A percentile compares a stretch with the other conserved stretches of the same genome.
These are phyloP conservation scores for Caenorhabditis becei DNA, from an alignment of 2,888 invertebrate genomes.

Conservation along the genomic window DNA sequence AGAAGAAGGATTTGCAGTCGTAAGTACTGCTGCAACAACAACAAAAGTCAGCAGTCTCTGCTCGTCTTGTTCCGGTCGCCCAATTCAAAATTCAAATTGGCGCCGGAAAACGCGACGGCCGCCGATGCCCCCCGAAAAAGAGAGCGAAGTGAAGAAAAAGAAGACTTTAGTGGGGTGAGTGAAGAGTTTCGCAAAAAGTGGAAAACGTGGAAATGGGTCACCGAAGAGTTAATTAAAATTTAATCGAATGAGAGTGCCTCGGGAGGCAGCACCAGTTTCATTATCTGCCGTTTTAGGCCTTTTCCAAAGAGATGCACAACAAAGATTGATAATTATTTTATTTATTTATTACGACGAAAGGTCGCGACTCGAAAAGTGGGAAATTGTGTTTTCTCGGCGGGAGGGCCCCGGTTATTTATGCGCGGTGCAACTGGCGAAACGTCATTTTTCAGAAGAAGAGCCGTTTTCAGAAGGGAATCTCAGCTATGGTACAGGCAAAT, in stretches of 20 bases:
- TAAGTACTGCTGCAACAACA: constrained; percentile 15
- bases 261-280: not conserved
- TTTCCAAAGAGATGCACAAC: not conserved
- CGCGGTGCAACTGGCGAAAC: too few species aligned
- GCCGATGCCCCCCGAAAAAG: constrained; percentile 1
- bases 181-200: not conserved
- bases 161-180: not conserved
- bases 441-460: too few species aligned
- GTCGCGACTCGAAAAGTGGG: not conserved
- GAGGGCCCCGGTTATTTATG: not conserved
- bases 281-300: not conserved
- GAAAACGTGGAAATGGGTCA: too few species aligned
- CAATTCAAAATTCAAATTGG: constrained; percentile 64
- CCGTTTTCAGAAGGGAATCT: too few species aligned
- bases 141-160: not conserved
- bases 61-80: constrained; percentile 45
- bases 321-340: constrained; percentile 15
- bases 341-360: constrained; percentile 9
- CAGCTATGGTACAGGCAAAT: too few species aligned
- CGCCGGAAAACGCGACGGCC: constrained; percentile 55
- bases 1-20: constrained; percentile 11
- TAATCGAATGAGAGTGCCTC: constrained; percentile 29
- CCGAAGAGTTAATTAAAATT: constrained; percentile 41
- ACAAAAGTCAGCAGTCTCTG: constrained; percentile 5
- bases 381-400: constrained; percentile 18